Percentiles rank a stretch among this genome's conserved stretches.
Conservation (phyloP, 1,140 invertebrate genomes). For the Meloidogyne exigua region DNA sequence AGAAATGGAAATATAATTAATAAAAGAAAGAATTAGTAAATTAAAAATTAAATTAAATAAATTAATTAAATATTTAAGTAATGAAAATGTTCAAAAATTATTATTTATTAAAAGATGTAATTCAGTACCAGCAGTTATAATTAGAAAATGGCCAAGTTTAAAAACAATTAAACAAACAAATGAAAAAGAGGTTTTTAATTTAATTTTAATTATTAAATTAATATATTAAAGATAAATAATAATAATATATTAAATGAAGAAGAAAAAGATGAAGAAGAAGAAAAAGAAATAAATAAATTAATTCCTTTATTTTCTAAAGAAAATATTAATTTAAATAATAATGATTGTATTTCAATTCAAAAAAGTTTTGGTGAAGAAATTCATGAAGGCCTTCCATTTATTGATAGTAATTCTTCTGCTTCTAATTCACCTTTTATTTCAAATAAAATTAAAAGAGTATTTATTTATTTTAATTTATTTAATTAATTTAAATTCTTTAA, state of each 20-base stretch:
- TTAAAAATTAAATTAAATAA: neutral
- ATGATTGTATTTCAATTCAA: neutral
- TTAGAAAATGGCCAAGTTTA: constrained; percentile 6
- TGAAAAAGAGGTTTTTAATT: neutral
- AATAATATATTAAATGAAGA: neutral
- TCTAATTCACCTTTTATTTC: neutral
- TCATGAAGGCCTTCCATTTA: constrained; percentile 52
- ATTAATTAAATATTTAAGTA: neutral
- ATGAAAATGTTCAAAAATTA: neutral
- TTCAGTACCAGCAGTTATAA: neutral
- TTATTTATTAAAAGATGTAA: constrained; percentile 15
- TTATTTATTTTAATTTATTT: neutral
- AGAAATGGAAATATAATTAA: neutral
- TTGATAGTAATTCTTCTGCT: constrained; percentile 36
- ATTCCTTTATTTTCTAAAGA: neutral
- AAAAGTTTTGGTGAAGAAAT: constrained; percentile 60
- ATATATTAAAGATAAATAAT: neutral
- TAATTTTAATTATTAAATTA: neutral
- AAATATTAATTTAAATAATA: neutral
- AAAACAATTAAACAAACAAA: neutral
- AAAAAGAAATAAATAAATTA: neutral
- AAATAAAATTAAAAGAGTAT: neutral
- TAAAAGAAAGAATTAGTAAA: neutral
- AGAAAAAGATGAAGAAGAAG: neutral
- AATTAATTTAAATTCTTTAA: neutral